Percentiles rank a stretch among this genome's conserved stretches.
Evolutionary conservation across 2,797 vertebrate species (phyloP).

Genomic region (Myotis myotis): DNA sequence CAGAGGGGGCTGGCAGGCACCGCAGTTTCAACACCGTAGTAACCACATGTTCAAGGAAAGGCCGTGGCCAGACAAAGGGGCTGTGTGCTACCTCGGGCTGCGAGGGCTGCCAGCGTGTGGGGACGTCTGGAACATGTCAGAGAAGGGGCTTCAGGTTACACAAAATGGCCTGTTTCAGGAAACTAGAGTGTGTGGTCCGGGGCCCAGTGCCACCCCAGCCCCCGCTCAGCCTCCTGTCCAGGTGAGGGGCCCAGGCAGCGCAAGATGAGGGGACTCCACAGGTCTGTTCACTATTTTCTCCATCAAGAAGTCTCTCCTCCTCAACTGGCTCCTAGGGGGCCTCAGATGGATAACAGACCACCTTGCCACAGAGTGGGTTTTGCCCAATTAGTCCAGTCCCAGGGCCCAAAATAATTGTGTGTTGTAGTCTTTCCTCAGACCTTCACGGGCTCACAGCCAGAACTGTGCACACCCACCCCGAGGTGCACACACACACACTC

Average conservation of each 20-base stretch:
- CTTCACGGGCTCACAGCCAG: neutral
- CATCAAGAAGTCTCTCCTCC: neutral
- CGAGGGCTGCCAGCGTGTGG: neutral
- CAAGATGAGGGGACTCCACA: accelerated
- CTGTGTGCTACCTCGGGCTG: neutral
- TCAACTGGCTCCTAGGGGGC: neutral
- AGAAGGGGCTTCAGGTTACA: neutral
- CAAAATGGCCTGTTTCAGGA: accelerated
- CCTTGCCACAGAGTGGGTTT: neutral
- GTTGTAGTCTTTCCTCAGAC: neutral
- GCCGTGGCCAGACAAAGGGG: neutral
- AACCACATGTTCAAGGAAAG: neutral
- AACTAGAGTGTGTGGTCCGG: neutral
- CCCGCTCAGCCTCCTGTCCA: neutral
- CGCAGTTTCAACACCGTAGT: neutral
- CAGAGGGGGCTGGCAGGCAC: neutral
- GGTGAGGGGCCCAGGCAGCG: neutral
- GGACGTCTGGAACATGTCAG: neutral
- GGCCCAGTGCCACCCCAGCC: accelerated
- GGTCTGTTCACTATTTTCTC: neutral
- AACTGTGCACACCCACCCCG: neutral
- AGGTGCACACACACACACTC: neutral
- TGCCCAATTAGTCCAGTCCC: neutral
- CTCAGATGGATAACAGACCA: neutral
- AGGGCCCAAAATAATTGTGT: neutral